phyloP scores from a whole-genome alignment of 2,113 vertebrate genomes.

The Corapipo altera region DNA sequence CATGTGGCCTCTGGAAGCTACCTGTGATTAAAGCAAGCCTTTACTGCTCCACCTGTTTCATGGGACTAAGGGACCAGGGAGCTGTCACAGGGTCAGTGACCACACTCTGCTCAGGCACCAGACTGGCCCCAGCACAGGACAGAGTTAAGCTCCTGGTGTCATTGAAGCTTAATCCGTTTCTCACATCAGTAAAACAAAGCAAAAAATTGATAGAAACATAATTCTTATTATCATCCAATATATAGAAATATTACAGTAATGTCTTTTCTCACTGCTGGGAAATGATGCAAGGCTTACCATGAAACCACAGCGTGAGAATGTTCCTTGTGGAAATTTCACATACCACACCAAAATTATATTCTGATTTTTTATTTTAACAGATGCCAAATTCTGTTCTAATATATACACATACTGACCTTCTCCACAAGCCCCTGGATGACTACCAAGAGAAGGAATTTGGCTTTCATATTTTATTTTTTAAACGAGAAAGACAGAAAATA shows the following conservation, averaged over 20 bases:
- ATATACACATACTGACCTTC: neutral
- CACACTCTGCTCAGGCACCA: neutral
- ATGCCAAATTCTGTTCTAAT: constrained; percentile 28
- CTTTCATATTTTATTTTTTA: constrained; percentile 54
- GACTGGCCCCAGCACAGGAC: neutral
- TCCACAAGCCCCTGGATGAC: neutral
- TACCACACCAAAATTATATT: neutral
- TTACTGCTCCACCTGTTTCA: neutral
- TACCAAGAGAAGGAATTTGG: constrained; percentile 49
- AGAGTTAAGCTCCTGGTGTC: neutral
- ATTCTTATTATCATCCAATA: neutral
- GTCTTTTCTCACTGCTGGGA: constrained; percentile 9
- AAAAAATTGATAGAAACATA: neutral
- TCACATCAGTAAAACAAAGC: neutral
- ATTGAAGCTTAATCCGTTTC: neutral
- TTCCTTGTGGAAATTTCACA: neutral
- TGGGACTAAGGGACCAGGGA: neutral
- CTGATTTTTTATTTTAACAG: constrained; percentile 10
- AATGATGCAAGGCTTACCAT: neutral
- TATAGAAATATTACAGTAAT: neutral
- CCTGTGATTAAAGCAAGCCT: neutral
- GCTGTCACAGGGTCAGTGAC: neutral
- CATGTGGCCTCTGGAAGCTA: neutral
- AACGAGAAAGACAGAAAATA: constrained; percentile 60
- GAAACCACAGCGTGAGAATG: neutral